Evolutionary conservation across 2,113 vertebrate species (phyloP).

Genomic region (Chionodraco myersi): DNA sequence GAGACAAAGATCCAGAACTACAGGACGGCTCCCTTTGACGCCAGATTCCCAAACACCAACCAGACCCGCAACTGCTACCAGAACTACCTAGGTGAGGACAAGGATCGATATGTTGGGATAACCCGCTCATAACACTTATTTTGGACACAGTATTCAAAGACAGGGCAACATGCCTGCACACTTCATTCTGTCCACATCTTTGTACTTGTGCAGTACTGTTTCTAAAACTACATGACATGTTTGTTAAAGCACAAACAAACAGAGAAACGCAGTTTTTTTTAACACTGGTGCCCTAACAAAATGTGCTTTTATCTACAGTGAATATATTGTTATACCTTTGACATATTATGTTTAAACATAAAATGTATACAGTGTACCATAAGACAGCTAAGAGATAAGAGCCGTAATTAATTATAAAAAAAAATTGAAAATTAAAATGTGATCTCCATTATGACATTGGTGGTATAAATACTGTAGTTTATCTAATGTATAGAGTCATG

Average conservation of each 20-base stretch:
- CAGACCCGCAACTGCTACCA: conserved; percentile 89
- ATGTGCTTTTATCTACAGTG: background rate
- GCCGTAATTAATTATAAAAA: background rate
- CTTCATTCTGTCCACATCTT: background rate
- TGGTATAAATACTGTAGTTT: too few species aligned
- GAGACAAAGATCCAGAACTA: conserved; percentile 83
- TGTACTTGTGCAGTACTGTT: background rate
- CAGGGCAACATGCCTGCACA: background rate
- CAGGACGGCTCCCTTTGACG: conserved; percentile 87
- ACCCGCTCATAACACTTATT: too few species aligned
- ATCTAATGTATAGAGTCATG: too few species aligned
- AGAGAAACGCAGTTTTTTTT: background rate
- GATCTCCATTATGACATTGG: conserved; percentile 10
- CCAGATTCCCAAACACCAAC: conserved; percentile 88
- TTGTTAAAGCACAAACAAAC: background rate
- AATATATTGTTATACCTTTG: background rate
- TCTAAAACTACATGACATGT: background rate
- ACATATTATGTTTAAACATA: background rate
- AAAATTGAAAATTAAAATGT: background rate
- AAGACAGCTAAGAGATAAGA: background rate
- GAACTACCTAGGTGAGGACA: conserved; percentile 85
- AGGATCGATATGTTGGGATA: background rate
- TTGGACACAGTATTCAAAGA: background rate
- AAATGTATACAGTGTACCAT: too few species aligned
- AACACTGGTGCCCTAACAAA: background rate